Conservation (phyloP, 2,888 invertebrate species). For the Dryadula phaetusa region DNA sequence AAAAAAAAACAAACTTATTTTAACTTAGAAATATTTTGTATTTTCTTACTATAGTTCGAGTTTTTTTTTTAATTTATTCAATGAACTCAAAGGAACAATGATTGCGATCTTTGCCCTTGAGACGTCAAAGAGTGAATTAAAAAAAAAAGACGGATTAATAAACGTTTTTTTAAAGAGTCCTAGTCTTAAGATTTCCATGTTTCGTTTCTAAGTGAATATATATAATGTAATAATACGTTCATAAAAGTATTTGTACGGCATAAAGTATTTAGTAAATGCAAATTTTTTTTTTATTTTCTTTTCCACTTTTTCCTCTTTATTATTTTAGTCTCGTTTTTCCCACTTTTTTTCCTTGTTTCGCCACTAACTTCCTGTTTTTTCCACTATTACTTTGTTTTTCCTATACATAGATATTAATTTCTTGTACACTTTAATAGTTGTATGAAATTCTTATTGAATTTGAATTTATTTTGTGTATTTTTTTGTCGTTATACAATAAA, state of each 20-base stretch:
- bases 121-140: neutral
- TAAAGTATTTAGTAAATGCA: neutral
- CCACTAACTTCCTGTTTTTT: too few relatives aligned
- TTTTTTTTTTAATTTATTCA: constrained; percentile 1
- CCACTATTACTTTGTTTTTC: too few relatives aligned
- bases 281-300: constrained; percentile 14
- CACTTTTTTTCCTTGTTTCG: neutral
- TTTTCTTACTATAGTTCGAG: constrained; percentile 41
- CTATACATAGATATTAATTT: too few relatives aligned
- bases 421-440: too few relatives aligned
- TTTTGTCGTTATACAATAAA: too few relatives aligned
- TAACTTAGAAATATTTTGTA: constrained; percentile 40
- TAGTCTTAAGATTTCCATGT: constrained; percentile 35
- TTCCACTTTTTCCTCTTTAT: neutral
- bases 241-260: neutral
- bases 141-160: neutral
- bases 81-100: neutral
- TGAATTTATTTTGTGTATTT: too few relatives aligned
- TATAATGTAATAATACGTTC: neutral
- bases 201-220: constrained; percentile 10
- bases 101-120: neutral
- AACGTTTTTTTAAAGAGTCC: constrained; percentile 20
- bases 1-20: constrained; percentile 33
- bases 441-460: too few relatives aligned
- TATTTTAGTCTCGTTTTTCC: neutral